Conservation (phyloP, 1,140 invertebrate genomes). For the Aphis gossypii region DNA sequence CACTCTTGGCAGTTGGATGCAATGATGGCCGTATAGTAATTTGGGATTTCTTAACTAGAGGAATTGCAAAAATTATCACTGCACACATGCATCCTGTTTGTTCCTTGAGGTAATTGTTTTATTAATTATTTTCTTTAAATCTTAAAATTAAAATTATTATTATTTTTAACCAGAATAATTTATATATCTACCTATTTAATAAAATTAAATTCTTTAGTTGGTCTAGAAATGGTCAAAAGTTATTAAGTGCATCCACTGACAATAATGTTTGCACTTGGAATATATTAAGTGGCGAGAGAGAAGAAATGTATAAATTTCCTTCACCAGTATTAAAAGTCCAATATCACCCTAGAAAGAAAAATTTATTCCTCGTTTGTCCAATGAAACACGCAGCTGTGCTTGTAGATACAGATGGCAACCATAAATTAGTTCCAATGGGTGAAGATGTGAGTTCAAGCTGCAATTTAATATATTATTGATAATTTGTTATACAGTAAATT, state of each 20-base stretch:
- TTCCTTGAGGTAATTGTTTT: conserved; percentile 76
- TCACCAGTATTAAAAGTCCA: conserved; percentile 93
- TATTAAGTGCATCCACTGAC: conserved; percentile 94
- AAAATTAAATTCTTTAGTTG: conserved; percentile 71
- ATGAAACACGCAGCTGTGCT: conserved; percentile 94
- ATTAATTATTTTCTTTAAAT: conserved; percentile 25
- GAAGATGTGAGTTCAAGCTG: conserved; percentile 78
- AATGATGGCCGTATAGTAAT: conserved; percentile 98
- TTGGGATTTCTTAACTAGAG: conserved; percentile 97
- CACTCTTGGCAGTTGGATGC: conserved; percentile 94
- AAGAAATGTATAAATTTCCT: conserved; percentile 92
- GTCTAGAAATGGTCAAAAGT: conserved; percentile 91
- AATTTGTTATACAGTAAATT: neutral
- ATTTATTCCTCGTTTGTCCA: conserved; percentile 89
- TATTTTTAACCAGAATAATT: neutral
- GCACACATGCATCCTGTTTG: conserved; percentile 99
- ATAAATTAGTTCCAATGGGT: conserved; percentile 89
- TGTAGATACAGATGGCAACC: conserved; percentile 81
- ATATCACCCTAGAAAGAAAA: conserved; percentile 92
- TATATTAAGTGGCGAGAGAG: conserved; percentile 90
- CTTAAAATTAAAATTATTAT: conserved; percentile 21
- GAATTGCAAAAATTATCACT: conserved; percentile 95
- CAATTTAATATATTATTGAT: conserved; percentile 1
- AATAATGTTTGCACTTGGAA: conserved; percentile 98
- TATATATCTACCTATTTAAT: neutral